These are phyloP conservation scores for Actinemys pallida DNA, from an alignment of 2,113 vertebrate genomes.

Conservation along the genomic window DNA sequence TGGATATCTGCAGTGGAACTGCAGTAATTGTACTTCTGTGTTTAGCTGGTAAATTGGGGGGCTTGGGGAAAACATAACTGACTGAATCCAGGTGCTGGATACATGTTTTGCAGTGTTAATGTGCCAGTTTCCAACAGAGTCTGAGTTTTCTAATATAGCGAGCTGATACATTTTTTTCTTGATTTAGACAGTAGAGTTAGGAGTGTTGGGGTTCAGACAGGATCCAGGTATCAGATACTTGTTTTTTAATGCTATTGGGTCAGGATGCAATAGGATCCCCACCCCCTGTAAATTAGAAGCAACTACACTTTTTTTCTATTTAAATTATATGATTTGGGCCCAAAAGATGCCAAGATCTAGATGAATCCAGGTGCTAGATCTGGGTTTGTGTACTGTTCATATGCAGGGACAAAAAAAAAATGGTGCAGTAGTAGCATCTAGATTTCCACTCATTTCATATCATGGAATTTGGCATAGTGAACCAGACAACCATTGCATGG, in stretches of 20 bases:
- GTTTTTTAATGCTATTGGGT: background rate
- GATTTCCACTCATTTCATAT: background rate
- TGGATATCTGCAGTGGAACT: background rate
- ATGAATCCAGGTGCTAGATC: background rate
- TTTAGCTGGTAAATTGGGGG: fast-evolving
- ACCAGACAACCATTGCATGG: fast-evolving
- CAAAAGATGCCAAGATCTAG: background rate
- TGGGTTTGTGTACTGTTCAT: background rate
- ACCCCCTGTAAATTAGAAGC: background rate
- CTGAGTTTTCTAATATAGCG: too few relatives aligned
- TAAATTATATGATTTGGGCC: background rate
- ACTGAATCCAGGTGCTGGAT: background rate
- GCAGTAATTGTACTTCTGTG: background rate
- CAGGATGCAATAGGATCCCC: background rate
- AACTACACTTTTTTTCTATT: background rate
- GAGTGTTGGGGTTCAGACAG: background rate
- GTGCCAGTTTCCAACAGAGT: background rate
- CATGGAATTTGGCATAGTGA: fast-evolving
- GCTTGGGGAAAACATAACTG: fast-evolving
- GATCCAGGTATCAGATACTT: background rate
- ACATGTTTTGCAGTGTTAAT: fast-evolving
- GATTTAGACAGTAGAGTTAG: background rate
- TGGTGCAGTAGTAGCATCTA: background rate
- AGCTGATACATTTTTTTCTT: background rate
- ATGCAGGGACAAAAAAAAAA: background rate